Evolutionary conservation across 2,797 vertebrate genomes (phyloP).

Genomic region (Stomatorhinus walkeri): DNA sequence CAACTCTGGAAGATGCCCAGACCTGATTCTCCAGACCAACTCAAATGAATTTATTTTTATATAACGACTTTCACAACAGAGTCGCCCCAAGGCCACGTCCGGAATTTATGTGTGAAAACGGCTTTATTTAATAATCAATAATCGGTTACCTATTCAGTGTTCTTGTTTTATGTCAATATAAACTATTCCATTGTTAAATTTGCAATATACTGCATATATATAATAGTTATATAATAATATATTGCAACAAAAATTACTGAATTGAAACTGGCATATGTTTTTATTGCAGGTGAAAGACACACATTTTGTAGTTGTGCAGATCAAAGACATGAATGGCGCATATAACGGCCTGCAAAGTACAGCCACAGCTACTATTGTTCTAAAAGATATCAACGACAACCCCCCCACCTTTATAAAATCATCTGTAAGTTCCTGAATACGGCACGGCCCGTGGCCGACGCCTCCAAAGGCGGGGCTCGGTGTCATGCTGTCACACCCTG

Average conservation of each 20-base stretch:
- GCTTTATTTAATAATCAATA: not conserved
- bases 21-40: not conserved
- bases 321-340: constrained; percentile 67
- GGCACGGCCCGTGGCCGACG: no score
- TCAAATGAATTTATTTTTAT: not conserved
- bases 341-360: constrained; percentile 56
- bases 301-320: constrained; percentile 57
- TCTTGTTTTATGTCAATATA: not conserved
- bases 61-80: not conserved
- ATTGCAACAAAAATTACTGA: not conserved
- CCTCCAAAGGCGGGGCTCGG: not conserved
- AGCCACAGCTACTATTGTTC: constrained; percentile 58
- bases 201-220: not conserved
- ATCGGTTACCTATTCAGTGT: not conserved
- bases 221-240: not conserved
- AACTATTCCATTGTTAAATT: not conserved
- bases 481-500: not conserved
- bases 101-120: not conserved
- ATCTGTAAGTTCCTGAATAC: constrained; percentile 61
- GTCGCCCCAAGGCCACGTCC: not conserved
- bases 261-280: not conserved
- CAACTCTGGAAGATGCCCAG: not conserved
- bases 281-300: constrained; percentile 55
- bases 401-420: constrained; percentile 60
- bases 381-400: constrained; percentile 78